phyloP scores from a whole-genome alignment of 2,113 vertebrate species.

The Triplophysa tibetana region DNA sequence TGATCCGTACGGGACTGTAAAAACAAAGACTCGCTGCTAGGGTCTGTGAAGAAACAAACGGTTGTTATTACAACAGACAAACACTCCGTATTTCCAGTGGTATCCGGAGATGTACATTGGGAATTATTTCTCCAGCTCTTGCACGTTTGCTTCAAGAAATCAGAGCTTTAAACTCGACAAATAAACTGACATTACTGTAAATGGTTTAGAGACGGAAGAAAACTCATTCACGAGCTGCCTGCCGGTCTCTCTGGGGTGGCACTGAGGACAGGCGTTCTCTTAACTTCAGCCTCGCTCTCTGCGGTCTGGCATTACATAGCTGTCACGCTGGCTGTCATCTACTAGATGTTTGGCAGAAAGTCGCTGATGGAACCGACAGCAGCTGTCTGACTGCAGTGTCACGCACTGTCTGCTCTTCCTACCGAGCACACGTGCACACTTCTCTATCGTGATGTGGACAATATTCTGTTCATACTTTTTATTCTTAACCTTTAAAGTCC shows the following conservation, averaged over 20 bases:
- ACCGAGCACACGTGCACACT: neutral
- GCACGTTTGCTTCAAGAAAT: neutral
- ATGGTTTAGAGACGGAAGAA: neutral
- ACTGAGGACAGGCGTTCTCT: constrained; percentile 9
- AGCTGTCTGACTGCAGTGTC: constrained; percentile 41
- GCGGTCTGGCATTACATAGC: constrained; percentile 9
- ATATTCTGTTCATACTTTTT: too few species aligned
- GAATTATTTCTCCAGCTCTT: neutral
- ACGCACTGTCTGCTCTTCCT: constrained; percentile 14
- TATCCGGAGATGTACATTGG: neutral
- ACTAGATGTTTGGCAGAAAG: neutral
- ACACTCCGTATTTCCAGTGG: neutral
- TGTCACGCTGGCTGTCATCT: neutral
- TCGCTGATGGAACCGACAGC: constrained; percentile 39
- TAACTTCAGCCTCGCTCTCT: constrained; percentile 12
- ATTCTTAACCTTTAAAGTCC: too few species aligned
- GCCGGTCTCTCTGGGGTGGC: neutral
- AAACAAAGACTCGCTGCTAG: neutral
- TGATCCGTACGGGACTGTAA: neutral
- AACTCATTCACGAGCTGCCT: constrained; percentile 20
- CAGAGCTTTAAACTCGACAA: neutral
- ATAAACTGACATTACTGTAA: constrained; percentile 3
- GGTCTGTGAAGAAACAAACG: constrained; percentile 25
- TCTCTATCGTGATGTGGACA: too few species aligned
- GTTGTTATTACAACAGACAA: neutral